Conservation (phyloP, 2,888 invertebrate species). For the Matsumyia berberina region DNA sequence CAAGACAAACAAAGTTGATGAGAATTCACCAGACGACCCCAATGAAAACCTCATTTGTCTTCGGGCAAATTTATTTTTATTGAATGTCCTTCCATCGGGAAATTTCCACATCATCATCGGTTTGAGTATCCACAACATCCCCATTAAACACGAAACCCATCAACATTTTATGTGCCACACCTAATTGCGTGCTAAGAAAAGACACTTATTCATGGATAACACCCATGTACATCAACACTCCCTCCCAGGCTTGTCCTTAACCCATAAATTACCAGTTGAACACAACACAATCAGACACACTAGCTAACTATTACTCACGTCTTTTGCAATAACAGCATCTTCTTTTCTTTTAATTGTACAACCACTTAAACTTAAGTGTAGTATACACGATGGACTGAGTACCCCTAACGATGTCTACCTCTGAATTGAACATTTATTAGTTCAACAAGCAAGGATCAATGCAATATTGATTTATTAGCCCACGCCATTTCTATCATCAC, state of each 20-base stretch:
- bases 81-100: not conserved
- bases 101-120: conserved; percentile 5
- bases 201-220: conserved; percentile 39
- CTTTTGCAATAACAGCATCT: no score
- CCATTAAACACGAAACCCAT: conserved; percentile 35
- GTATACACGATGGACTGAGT: no score
- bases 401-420: no score
- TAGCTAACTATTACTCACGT: no score
- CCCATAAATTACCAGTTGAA: not conserved
- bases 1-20: not conserved
- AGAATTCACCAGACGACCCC: not conserved
- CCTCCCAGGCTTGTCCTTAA: conserved; percentile 15
- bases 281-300: no score
- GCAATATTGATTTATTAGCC: conserved; percentile 5
- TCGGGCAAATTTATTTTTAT: not conserved
- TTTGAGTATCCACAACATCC: conserved; percentile 9
- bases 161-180: conserved; percentile 46
- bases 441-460: not conserved
- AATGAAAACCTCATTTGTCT: not conserved
- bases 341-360: not conserved
- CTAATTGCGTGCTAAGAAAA: conserved; percentile 62
- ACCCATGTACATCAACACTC: conserved; percentile 27
- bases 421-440: not conserved
- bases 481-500: not conserved
- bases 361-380: no score